These are phyloP conservation scores for Monomorium pharaonis DNA, from an alignment of 1,140 invertebrate species.

Conservation along the genomic window DNA sequence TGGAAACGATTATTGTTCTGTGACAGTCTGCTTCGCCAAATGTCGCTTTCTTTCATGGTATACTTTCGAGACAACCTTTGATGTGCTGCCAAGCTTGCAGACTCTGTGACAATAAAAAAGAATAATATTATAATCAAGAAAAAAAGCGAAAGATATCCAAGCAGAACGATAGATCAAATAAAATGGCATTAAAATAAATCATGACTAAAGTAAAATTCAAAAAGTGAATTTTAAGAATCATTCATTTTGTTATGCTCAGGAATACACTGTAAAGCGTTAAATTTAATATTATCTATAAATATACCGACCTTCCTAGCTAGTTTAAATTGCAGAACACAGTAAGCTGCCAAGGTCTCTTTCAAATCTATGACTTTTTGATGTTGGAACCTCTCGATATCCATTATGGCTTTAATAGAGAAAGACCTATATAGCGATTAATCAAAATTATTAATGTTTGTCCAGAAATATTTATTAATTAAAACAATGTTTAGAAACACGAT, in stretches of 20 bases:
- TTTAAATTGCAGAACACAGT: constrained; percentile 92
- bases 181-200: background rate
- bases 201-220: too few species aligned
- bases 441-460: background rate
- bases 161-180: background rate
- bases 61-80: constrained; percentile 90
- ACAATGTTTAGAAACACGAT: background rate
- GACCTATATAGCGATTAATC: constrained; percentile 85
- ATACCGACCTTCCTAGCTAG: constrained; percentile 91
- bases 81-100: constrained; percentile 91
- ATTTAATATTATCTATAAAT: constrained; percentile 24
- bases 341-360: constrained; percentile 91
- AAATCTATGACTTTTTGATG: constrained; percentile 91
- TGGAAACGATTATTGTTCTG: constrained; percentile 71
- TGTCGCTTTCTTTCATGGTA: constrained; percentile 84
- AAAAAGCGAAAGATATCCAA: background rate
- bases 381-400: constrained; percentile 92
- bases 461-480: background rate
- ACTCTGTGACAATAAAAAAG: constrained; percentile 84
- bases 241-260: too few species aligned
- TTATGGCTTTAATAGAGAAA: constrained; percentile 89
- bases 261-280: background rate
- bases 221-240: too few species aligned
- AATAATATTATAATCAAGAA: constrained; percentile 9
- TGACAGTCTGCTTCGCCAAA: constrained; percentile 51